phyloP scores from a whole-genome alignment of 1,140 invertebrate genomes.

The Mya arenaria region DNA sequence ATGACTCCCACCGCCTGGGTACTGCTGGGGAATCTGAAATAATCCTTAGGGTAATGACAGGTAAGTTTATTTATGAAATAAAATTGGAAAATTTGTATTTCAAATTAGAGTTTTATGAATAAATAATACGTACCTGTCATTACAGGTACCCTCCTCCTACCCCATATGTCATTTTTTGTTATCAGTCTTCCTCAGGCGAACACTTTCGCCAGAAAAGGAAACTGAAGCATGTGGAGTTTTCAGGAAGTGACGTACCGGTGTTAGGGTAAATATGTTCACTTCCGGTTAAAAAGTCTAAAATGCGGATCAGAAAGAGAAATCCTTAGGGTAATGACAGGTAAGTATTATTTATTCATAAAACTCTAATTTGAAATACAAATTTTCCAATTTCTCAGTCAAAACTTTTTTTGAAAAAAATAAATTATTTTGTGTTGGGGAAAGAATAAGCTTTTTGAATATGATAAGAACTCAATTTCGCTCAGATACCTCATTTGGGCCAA shows the following conservation, averaged over 20 bases:
- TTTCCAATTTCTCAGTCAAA: background rate
- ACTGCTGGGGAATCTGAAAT: conserved; percentile 27
- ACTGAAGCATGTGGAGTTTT: conserved; percentile 1
- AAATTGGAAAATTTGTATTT: conserved; percentile 33
- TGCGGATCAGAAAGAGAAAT: conserved; percentile 17
- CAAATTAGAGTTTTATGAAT: conserved; percentile 40
- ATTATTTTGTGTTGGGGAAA: too few species aligned
- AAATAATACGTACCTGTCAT: conserved; percentile 33
- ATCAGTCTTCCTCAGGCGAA: background rate
- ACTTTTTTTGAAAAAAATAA: too few species aligned
- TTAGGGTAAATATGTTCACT: background rate
- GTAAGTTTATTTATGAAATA: conserved; percentile 46
- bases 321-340: conserved; percentile 21
- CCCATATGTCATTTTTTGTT: background rate
- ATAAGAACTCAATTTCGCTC: too few species aligned
- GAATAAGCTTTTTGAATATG: too few species aligned
- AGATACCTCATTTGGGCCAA: too few species aligned
- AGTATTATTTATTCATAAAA: conserved; percentile 43
- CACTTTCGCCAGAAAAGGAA: conserved; percentile 25
- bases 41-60: conserved; percentile 32
- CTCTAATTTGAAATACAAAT: conserved; percentile 33
- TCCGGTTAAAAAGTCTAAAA: conserved; percentile 24
- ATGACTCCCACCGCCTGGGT: conserved; percentile 22
- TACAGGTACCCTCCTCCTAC: conserved; percentile 1
- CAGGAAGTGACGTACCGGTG: background rate